These are phyloP conservation scores for Panthera uncia DNA, from an alignment of 2,113 vertebrate genomes.

Conservation along the genomic window DNA sequence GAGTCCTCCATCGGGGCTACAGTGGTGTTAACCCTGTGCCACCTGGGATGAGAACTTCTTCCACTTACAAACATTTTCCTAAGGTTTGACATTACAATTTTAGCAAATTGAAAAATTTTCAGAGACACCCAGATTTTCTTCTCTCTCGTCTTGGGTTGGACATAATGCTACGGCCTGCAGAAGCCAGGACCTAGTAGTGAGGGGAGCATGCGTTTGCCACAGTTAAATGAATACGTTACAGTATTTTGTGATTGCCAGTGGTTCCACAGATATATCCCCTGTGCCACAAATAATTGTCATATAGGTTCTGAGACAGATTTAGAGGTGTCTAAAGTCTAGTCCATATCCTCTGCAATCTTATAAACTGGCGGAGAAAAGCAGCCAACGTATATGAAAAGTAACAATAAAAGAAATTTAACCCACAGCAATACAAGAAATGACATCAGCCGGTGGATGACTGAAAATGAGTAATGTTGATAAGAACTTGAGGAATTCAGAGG, in stretches of 20 bases:
- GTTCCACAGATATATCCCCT: background rate
- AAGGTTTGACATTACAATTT: background rate
- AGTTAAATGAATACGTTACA: background rate
- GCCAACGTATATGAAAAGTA: background rate
- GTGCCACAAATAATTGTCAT: background rate
- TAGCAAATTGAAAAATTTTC: constrained; percentile 12
- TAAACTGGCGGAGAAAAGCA: constrained; percentile 12
- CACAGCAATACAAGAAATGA: constrained; percentile 55
- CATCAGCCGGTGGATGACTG: constrained; percentile 60
- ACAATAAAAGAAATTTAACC: constrained; percentile 21
- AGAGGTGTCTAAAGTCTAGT: background rate
- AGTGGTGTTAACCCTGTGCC: background rate
- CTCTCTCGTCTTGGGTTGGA: background rate
- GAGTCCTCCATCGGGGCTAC: background rate
- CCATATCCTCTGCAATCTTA: background rate
- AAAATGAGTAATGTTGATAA: constrained; percentile 73
- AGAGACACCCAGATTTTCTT: background rate
- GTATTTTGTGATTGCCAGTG: constrained; percentile 24
- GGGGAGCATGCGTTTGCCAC: background rate
- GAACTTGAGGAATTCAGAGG: constrained; percentile 75
- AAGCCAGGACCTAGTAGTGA: background rate
- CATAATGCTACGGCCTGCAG: background rate
- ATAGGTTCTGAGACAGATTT: constrained; percentile 15
- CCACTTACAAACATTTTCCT: background rate
- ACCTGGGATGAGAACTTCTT: background rate